Evolutionary conservation across 2,113 vertebrate genomes (phyloP).

Genomic region (Proteles cristata): DNA sequence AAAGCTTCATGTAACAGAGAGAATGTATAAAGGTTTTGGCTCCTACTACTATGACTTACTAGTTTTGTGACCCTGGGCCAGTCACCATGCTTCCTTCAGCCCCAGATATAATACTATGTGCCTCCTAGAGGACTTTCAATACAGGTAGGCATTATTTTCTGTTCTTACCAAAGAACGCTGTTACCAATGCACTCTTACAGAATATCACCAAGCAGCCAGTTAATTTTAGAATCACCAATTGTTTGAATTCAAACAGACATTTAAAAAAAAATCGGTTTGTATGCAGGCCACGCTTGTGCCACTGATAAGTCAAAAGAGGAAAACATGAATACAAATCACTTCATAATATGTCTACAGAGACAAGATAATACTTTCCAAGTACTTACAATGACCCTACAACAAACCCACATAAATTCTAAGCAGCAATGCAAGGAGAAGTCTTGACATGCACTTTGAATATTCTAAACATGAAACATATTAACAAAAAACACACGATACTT

Average conservation of each 20-base stretch:
- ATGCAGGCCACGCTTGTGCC: background rate
- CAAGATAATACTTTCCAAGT: background rate
- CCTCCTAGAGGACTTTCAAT: background rate
- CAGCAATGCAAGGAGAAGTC: background rate
- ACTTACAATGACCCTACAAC: background rate
- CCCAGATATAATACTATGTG: background rate
- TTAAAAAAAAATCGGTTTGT: background rate
- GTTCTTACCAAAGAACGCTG: background rate
- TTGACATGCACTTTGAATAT: background rate
- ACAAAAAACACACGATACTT: background rate
- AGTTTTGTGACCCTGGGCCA: background rate
- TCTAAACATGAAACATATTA: background rate
- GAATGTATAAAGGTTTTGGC: background rate
- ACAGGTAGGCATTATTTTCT: background rate
- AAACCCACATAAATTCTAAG: background rate
- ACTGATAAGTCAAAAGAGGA: conserved; percentile 12
- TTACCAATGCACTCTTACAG: background rate
- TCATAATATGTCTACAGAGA: conserved; percentile 1
- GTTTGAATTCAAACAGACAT: conserved; percentile 6
- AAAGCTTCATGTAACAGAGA: background rate
- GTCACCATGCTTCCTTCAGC: background rate
- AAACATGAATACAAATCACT: background rate
- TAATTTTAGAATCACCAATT: conserved; percentile 34
- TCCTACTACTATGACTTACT: background rate
- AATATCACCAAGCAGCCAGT: background rate